Conservation (phyloP, 2,888 invertebrate species). For the Acanthacorydalis orientalis region DNA sequence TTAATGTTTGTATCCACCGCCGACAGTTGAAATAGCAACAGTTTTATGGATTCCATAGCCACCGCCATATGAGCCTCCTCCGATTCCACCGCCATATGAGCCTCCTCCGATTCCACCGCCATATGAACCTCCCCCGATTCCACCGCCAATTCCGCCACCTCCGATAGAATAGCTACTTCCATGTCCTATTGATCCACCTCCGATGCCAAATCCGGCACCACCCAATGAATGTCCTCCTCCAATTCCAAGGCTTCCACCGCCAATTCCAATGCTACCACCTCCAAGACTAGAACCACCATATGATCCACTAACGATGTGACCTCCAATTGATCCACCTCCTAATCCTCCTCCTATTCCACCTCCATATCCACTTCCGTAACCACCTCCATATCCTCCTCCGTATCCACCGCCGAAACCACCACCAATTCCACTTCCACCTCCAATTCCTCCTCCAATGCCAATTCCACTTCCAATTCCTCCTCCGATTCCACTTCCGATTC, state of each 20-base stretch:
- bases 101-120: not conserved
- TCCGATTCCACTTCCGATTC: conserved; percentile 2
- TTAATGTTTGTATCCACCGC: no score
- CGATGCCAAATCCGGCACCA: conserved; percentile 7
- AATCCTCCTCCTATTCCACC: not conserved
- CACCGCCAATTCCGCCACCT: not conserved
- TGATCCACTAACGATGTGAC: not conserved
- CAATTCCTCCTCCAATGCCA: not conserved
- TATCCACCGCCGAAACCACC: not conserved
- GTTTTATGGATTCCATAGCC: conserved; percentile 7
- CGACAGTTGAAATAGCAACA: conserved; percentile 7
- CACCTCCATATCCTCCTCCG: not conserved
- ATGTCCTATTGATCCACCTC: conserved; percentile 13
- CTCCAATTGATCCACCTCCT: not conserved
- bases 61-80: conserved; percentile 1
- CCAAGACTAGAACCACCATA: not conserved
- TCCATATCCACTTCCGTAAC: not conserved
- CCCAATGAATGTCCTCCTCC: conserved; percentile 1
- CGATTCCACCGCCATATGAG: not conserved
- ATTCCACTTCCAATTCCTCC: conserved; percentile 1
- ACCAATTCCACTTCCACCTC: not conserved
- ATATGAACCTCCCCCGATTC: not conserved
- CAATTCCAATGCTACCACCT: not conserved
- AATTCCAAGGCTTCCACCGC: not conserved
- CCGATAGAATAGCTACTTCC: conserved; percentile 10